These are phyloP conservation scores for Gasterosteus aculeatus DNA, from an alignment of 2,113 vertebrate species.

Conservation along the genomic window DNA sequence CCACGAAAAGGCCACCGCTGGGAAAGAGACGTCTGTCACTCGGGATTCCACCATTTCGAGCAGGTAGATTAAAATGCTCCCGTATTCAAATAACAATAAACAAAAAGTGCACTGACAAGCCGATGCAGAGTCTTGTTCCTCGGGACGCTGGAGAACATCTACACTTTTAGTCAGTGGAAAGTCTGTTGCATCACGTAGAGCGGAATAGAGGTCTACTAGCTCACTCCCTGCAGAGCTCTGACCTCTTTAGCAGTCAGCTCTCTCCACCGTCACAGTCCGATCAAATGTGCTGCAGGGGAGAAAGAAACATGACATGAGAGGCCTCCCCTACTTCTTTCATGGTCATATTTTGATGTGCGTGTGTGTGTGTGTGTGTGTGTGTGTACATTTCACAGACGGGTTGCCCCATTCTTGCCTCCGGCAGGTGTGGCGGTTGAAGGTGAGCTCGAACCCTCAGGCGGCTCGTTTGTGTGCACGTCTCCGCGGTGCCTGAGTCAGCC, in stretches of 20 bases:
- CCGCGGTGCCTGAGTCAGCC: constrained; percentile 68
- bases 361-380: constrained; percentile 6
- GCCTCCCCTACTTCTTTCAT: neutral
- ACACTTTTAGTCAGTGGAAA: no score
- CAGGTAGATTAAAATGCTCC: neutral
- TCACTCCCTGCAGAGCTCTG: neutral
- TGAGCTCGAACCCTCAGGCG: constrained; percentile 16
- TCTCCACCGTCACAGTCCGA: neutral
- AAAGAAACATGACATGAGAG: neutral
- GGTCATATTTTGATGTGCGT: neutral
- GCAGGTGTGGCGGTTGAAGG: constrained; percentile 50
- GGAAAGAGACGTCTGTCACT: neutral
- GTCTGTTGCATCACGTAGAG: no score
- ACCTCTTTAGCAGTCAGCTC: neutral
- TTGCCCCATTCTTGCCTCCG: constrained; percentile 19
- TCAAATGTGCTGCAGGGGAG: neutral
- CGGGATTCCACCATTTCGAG: neutral
- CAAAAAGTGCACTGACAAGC: no score
- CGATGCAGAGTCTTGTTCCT: no score
- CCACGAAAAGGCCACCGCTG: neutral
- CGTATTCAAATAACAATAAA: no score
- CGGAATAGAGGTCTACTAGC: neutral
- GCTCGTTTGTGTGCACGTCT: constrained; percentile 44
- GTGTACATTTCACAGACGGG: constrained; percentile 8
- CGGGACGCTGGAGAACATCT: no score